These are phyloP conservation scores for Nephrocerus scutellatus DNA, from an alignment of 2,888 invertebrate genomes.

Conservation along the genomic window DNA sequence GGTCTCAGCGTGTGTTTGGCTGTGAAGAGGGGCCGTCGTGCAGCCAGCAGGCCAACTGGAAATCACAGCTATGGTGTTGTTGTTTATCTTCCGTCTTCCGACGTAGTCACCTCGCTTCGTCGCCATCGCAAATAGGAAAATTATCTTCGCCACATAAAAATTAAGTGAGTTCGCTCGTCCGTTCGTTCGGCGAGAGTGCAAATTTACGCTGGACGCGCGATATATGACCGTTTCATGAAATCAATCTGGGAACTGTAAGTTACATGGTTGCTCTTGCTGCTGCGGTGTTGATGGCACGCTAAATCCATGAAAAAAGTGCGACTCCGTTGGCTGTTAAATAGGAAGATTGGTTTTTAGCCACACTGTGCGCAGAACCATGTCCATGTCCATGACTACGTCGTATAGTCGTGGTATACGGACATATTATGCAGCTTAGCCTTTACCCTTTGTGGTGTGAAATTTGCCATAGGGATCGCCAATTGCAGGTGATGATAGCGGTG, in stretches of 20 bases:
- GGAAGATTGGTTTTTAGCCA: background rate
- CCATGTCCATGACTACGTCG: background rate
- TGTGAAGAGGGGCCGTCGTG: too few relatives aligned
- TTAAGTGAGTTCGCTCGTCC: background rate
- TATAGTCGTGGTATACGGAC: too few relatives aligned
- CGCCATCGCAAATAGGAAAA: conserved; percentile 16
- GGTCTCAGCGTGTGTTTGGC: background rate
- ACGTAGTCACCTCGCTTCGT: background rate
- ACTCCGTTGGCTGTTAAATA: background rate
- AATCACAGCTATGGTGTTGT: too few relatives aligned
- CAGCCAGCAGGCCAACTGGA: too few relatives aligned
- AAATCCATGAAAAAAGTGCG: background rate
- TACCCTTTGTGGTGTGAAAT: conserved; percentile 38
- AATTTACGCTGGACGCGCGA: too few relatives aligned
- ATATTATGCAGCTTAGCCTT: conserved; percentile 30
- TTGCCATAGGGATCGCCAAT: too few relatives aligned
- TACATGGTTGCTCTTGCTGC: background rate
- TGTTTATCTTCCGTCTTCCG: background rate
- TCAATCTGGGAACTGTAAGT: conserved; percentile 32
- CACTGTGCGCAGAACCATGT: background rate
- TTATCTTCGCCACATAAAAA: conserved; percentile 18
- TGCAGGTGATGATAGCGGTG: conserved; percentile 1
- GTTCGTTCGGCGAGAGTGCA: background rate
- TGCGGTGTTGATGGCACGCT: background rate
- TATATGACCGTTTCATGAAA: conserved; percentile 30